These are phyloP conservation scores for Lontra canadensis DNA, from an alignment of 2,113 vertebrate species.

Conservation along the genomic window DNA sequence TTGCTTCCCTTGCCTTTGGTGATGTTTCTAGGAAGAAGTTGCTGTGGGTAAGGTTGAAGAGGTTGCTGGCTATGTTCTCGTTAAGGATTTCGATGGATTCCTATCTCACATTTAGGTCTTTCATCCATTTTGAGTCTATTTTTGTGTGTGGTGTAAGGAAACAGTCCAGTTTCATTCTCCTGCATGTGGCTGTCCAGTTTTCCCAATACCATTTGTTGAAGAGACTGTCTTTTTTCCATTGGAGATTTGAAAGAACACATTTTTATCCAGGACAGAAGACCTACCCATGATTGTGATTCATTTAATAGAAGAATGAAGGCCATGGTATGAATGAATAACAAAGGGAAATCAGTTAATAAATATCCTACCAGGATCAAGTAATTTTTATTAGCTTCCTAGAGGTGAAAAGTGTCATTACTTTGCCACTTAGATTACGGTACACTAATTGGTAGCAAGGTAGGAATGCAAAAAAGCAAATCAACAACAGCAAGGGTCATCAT, in stretches of 20 bases:
- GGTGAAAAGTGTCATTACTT: not conserved
- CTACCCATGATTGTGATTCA: not conserved
- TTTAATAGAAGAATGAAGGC: not conserved
- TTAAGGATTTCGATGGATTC: no score
- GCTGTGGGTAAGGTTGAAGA: no score
- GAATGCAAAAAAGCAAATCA: not conserved
- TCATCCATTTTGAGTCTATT: no score
- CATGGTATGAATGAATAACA: not conserved
- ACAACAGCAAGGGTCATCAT: not conserved
- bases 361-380: not conserved
- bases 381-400: constrained; percentile 11
- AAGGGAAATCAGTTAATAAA: not conserved
- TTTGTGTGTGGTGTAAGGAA: no score
- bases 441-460: not conserved
- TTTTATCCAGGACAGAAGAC: not conserved
- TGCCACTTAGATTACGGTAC: not conserved
- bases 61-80: no score
- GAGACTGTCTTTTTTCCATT: no score
- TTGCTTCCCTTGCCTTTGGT: no score
- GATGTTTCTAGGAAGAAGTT: no score
- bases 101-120: no score
- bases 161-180: no score
- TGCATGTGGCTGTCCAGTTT: no score
- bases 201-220: no score
- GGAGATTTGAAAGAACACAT: not conserved